These are phyloP conservation scores for Copidosoma floridanum DNA, from an alignment of 1,140 invertebrate species.

Conservation along the genomic window DNA sequence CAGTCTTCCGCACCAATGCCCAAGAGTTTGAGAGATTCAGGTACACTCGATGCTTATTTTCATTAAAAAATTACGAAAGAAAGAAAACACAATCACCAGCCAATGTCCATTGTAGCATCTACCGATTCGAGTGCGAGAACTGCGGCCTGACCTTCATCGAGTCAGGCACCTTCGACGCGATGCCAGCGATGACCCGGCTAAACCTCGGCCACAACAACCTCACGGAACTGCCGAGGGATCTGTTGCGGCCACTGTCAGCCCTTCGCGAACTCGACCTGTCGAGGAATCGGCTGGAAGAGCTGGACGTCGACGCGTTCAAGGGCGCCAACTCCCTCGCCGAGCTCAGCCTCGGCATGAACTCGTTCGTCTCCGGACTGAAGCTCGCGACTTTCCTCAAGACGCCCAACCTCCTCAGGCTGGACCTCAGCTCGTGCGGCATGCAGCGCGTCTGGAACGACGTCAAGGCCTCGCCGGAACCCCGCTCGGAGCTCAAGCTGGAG, in stretches of 20 bases:
- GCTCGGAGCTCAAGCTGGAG: too few species aligned
- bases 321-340: constrained; percentile 60
- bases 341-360: constrained; percentile 70
- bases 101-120: constrained; percentile 53
- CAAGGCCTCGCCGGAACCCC: too few species aligned
- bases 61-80: too few species aligned
- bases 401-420: constrained; percentile 58
- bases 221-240: constrained; percentile 38
- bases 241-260: constrained; percentile 58
- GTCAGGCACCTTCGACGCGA: constrained; percentile 64
- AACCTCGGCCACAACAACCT: constrained; percentile 63
- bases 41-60: constrained; percentile 30
- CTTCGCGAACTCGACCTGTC: constrained; percentile 68
- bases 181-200: constrained; percentile 64
- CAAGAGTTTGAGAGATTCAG: constrained; percentile 43
- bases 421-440: constrained; percentile 67
- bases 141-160: constrained; percentile 64
- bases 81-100: not conserved
- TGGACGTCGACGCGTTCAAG: constrained; percentile 64
- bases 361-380: constrained; percentile 62
- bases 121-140: constrained; percentile 67
- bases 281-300: constrained; percentile 61
- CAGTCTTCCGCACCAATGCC: constrained; percentile 49
- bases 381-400: constrained; percentile 65
- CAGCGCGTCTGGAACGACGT: constrained; percentile 64